Evolutionary conservation across 2,888 invertebrate species (phyloP).

Genomic region (Oligia fasciuncula): DNA sequence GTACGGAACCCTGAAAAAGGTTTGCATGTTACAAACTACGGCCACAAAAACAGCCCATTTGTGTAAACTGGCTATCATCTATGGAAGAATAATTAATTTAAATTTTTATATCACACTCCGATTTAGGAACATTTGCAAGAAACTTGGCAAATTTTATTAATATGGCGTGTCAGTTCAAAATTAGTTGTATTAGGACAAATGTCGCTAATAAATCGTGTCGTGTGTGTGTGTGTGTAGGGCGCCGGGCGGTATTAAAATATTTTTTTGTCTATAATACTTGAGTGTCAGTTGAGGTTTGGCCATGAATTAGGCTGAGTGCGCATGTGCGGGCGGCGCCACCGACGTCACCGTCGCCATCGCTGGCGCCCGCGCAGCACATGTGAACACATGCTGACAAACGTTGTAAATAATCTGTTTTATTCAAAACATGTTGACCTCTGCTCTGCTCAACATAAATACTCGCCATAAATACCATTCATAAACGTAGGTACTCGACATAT

Average conservation of each 20-base stretch:
- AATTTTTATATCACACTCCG: slow-evolving; percentile 27
- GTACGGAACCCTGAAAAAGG: not conserved
- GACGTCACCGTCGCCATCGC: slow-evolving; percentile 73
- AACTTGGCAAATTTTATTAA: slow-evolving; percentile 32
- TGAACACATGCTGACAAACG: slow-evolving; percentile 75
- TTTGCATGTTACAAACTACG: not conserved
- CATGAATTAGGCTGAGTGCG: slow-evolving; percentile 74
- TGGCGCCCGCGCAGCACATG: slow-evolving; percentile 80
- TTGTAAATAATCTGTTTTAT: slow-evolving; percentile 74
- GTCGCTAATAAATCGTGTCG: slow-evolving; percentile 61
- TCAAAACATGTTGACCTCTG: slow-evolving; percentile 78
- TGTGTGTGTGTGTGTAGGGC: slow-evolving; percentile 28
- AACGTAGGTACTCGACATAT: slow-evolving; percentile 40
- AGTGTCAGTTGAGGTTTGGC: slow-evolving; percentile 59
- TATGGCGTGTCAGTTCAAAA: slow-evolving; percentile 53
- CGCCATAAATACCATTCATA: slow-evolving; percentile 45
- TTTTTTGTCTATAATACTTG: slow-evolving; percentile 68
- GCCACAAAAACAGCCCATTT: slow-evolving; percentile 23
- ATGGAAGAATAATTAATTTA: slow-evolving; percentile 35
- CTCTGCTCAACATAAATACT: slow-evolving; percentile 64
- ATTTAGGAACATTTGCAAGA: slow-evolving; percentile 40
- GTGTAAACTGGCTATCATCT: slow-evolving; percentile 20
- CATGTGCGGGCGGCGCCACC: slow-evolving; percentile 72
- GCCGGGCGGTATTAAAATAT: slow-evolving; percentile 48
- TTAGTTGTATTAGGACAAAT: slow-evolving; percentile 50